Evolutionary conservation across 2,888 invertebrate genomes (phyloP).

Genomic region (Deroplatys truncata): DNA sequence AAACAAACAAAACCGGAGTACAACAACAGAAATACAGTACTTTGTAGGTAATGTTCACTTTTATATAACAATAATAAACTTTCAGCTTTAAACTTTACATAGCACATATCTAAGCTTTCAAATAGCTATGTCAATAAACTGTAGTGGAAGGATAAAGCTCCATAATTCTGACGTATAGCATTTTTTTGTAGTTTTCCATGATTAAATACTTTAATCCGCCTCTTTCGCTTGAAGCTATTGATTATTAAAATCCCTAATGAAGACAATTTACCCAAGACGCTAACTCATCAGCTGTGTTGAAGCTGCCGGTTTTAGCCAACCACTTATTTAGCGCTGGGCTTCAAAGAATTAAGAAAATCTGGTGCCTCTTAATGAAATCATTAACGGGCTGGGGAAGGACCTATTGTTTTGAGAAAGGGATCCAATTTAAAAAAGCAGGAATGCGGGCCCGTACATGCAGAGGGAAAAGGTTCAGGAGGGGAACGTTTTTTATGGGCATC

Average conservation of each 20-base stretch:
- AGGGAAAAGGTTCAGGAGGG: not conserved
- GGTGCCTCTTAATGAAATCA: not conserved
- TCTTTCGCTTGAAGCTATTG: not conserved
- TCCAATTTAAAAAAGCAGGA: not conserved
- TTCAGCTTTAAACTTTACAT: no score
- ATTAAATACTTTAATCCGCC: no score
- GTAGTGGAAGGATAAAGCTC: no score
- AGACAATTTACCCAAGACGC: not conserved
- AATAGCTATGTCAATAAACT: no score
- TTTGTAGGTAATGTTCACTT: no score
- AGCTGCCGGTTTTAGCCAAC: not conserved
- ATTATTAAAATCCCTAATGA: not conserved
- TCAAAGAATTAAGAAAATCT: not conserved
- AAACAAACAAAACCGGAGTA: no score
- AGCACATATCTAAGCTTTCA: no score
- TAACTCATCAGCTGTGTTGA: not conserved
- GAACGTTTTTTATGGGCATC: not conserved
- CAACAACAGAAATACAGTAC: no score
- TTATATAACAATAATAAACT: no score
- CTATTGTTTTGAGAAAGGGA: not conserved
- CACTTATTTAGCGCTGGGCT: not conserved
- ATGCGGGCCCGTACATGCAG: not conserved
- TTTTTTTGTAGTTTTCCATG: no score
- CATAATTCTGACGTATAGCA: no score
- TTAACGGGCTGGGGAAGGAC: not conserved